Evolutionary conservation across 2,113 vertebrate genomes (phyloP), one percentile per base, ranked within the genome.

Genomic region (Stigmatopora argus): DNA sequence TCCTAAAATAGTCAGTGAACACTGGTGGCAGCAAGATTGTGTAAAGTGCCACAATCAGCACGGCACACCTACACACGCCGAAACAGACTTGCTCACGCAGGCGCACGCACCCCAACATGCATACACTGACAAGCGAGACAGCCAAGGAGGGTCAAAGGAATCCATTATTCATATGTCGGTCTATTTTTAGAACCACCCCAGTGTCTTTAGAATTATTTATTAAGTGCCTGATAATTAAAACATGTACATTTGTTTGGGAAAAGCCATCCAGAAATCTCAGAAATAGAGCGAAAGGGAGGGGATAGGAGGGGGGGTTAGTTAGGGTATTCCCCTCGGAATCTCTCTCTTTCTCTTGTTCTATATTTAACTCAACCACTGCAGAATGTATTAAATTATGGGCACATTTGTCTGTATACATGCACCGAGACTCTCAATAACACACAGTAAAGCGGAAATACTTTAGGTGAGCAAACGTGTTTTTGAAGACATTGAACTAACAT

Each of bases 181-280:
- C 15, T 88, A 88, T 89, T 86, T 84, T 85, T 86, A 85, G 85
- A 80, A 74, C 65, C 74, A 83, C 80, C 80, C 80, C 1, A 14
- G 78, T 82, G 83, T 82, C 82, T 85, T 85, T 76, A 80, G 73
- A 87, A 88, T 89, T 77, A 88, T 89, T 89, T 87, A 90, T 87
- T 86, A 81, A 82, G 62, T 0, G 63, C 44, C 74, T 83, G 80
- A 89, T 85, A 76, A 89, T 88, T 86, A 85, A 89, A 88, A 90
- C 85, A 87, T 88, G 87, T 78, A 78, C 61, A 23, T 86, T 81
- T 78, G 72, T 77, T 78, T 46, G 73, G 76, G 80, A 80, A 84
- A 82, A 70, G 71, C 71, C 62, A 8, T 64, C 12, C 74, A 79
- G 80, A 79, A 87, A 87, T 79, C 77, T 86, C 71, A 75, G 77